Base-by-base conservation (phyloP, 1,140 invertebrate genomes). In the Hirudo medicinalis region DNA sequence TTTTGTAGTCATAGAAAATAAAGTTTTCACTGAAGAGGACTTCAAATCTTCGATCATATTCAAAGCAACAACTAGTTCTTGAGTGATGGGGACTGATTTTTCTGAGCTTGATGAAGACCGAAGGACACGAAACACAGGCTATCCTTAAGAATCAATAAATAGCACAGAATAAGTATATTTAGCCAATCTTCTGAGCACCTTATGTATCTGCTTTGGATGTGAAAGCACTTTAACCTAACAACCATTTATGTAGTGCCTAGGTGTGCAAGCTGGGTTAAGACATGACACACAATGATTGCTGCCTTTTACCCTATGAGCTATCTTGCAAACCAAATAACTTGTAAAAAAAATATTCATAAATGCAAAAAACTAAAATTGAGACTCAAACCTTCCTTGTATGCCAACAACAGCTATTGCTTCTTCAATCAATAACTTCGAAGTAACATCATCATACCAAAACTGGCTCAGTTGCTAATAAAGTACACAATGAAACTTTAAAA, bases 391-490 rank as follows among this genome's bases (percentile, higher is more conserved):
- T 32, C 86, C 87, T 74, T 85, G 81, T 19, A 76, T 49, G 22
- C 83, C 81, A 17, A 83, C 83, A 8, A 79, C 81, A 69, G 86
- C 76, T 27, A 86, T 74, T 22, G 87, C 87, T 75, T 89, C 87
- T 75, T 85, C 85, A 0, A 88, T 86, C 0, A 96, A 81, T 20
- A 78, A 80, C 66, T 86, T 80, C 69, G 89, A 86, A 20, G 92
- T 96, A 22, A 84, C 77, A 43, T 90, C 86, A 78, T 90, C 86
- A 78, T 96, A 97, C 94, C 93, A 97, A 85, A 97, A 96, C 81
- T 97, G 93, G 79, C 92, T 94, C 29, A 96, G 80, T 91, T 95
- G 91, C 94, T 96, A 78, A 5, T 87, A 86, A 76, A 67, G 72
- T 73, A 32, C 20, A n/a, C 11, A 29, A 1, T 6, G 15, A 22